phyloP scores from a whole-genome alignment of 2,797 vertebrate genomes.

The Numenius phaeopus region DNA sequence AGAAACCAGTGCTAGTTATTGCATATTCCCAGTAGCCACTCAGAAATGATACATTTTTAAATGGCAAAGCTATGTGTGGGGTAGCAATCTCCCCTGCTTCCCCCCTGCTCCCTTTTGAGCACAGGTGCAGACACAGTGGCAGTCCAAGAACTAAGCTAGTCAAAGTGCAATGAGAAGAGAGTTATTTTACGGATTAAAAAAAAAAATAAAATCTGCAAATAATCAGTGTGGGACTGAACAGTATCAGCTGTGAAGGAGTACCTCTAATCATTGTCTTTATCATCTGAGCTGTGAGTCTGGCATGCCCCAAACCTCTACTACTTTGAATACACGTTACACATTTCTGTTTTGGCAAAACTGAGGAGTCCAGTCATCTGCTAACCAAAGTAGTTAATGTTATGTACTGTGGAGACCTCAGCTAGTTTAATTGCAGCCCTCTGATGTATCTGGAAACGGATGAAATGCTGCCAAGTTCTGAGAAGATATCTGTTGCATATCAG shows the following conservation, averaged over 20 bases:
- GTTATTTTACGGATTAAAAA: background rate
- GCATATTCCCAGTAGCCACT: background rate
- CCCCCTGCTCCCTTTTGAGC: background rate
- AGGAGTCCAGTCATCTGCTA: background rate
- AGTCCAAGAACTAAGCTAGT: background rate
- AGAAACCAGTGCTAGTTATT: background rate
- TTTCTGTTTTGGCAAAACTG: background rate
- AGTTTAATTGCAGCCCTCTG: background rate
- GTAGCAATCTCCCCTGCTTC: background rate
- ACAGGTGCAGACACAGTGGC: background rate
- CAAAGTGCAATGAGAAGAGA: background rate
- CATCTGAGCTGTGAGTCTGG: background rate
- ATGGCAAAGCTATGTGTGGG: background rate
- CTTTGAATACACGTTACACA: fast-evolving
- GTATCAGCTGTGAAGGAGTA: background rate
- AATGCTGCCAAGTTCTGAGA: background rate
- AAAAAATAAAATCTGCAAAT: background rate
- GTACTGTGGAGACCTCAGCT: background rate
- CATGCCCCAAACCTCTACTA: background rate
- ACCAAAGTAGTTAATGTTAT: background rate
- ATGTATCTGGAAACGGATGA: background rate
- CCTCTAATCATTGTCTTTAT: background rate
- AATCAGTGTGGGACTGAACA: background rate
- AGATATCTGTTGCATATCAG: background rate
- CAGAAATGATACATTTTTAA: background rate